Conservation (phyloP, 2,113 vertebrate species). For the Telmatochromis bifrenatus region DNA sequence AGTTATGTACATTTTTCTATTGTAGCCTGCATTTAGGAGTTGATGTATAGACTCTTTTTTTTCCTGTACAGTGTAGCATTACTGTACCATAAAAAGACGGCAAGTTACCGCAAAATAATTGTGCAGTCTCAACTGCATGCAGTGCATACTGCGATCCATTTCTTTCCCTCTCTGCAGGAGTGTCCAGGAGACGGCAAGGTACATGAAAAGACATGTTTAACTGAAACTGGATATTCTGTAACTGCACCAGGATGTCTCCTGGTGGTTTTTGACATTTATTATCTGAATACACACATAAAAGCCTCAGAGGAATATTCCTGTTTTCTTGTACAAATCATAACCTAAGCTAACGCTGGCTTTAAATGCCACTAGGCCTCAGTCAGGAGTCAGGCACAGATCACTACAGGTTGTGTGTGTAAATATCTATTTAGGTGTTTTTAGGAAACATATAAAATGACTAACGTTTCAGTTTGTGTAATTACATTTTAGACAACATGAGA, state of each 20-base stretch:
- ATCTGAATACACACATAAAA: neutral
- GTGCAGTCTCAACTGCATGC: neutral
- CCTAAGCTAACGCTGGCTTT: neutral
- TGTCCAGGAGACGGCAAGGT: neutral
- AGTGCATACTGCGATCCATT: neutral
- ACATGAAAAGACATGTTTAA: neutral
- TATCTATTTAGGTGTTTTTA: constrained; percentile 7
- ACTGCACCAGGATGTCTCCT: neutral
- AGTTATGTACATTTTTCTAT: constrained; percentile 19
- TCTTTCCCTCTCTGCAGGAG: constrained; percentile 1
- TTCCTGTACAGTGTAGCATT: constrained; percentile 23
- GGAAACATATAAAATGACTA: constrained; percentile 26
- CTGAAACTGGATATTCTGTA: neutral
- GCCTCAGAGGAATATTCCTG: neutral
- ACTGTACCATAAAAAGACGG: constrained; percentile 49
- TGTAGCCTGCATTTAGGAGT: constrained; percentile 27
- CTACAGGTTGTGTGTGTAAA: neutral
- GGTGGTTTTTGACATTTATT: neutral
- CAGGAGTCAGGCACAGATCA: neutral
- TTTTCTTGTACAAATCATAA: neutral
- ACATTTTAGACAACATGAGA: constrained; percentile 43
- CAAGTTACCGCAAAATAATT: constrained; percentile 16
- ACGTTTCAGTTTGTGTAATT: constrained; percentile 34
- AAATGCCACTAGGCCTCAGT: neutral
- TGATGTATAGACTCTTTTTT: neutral